Evolutionary conservation across 2,797 vertebrate genomes (phyloP), one percentile per base, ranked within the genome.

Genomic region (Sebastes hopkinsi): DNA sequence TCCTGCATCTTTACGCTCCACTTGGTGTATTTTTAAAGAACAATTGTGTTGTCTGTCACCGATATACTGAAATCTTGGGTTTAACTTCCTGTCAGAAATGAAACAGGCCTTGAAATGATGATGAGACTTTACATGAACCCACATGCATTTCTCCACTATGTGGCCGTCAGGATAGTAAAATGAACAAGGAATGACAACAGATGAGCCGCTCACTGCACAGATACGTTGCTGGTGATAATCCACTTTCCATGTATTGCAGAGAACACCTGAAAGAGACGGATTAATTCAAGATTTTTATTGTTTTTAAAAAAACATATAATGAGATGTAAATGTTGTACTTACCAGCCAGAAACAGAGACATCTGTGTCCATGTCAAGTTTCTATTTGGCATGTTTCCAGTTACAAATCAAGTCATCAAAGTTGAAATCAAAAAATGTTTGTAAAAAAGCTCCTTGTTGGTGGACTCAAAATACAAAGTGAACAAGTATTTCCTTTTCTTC

Each of bases 1-100:
- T 54, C 85, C 85, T 50, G 13, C 20, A 67, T 87, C 81, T 2
- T 8, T 42, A 4, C 10, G 14, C 13, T 62, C 62, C 68, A 87
- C 69, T 42, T 62, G 22, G 8, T 73, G 29, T 72, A 89, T 88
- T 82, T 76, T 78, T 25, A 85, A 69, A 71, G 80, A 85, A 20
- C 87, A 89, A 30, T 78, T 70, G 11, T 61, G 18, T 12, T 1
- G 9, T 9, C 8, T 65, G 54, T 91, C 56, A 42, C 80, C 80
- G 30, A 82, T 69, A 22, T 80, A 87, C 23, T 65, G 36, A 9
- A 74, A 76, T 38, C 70, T 52, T 18, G 13, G 1, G 2, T 1
- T 13, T 0, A 1, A 18, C 1, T n/a, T 56, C 8, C 36, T 72
- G 4, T 34, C n/a, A 56, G 12, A 9, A 50, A 85, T n/a, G 0